These are phyloP conservation scores for Zoanthus solanderi DNA, from an alignment of 92 coral and sea anemone species.

Conservation along the genomic window DNA sequence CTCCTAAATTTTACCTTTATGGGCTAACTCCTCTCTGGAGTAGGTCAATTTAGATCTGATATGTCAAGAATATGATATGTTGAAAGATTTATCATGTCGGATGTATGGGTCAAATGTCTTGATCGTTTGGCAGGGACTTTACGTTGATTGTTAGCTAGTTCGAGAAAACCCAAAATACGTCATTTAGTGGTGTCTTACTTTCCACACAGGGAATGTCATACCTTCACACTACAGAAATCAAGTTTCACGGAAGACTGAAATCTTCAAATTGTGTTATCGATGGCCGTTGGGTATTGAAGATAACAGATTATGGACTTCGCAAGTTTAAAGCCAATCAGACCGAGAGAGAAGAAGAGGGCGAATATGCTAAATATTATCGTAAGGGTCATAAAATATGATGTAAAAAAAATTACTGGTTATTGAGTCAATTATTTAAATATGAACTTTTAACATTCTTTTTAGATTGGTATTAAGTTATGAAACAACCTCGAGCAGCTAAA, in stretches of 20 bases:
- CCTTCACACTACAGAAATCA: constrained; percentile 92
- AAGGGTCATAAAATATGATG: constrained; percentile 29
- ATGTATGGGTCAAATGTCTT: neutral
- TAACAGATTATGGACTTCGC: constrained; percentile 90
- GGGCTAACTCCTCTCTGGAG: too few relatives aligned
- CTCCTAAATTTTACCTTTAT: too few relatives aligned
- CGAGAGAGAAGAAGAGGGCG: constrained; percentile 75
- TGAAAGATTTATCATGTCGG: neutral
- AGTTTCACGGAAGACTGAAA: constrained; percentile 88
- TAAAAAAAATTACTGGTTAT: too few relatives aligned
- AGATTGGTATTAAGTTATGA: too few relatives aligned
- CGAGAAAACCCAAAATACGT: neutral
- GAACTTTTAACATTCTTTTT: too few relatives aligned
- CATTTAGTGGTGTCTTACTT: neutral
- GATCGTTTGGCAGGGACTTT: neutral
- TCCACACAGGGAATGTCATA: constrained; percentile 90
- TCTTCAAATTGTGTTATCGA: constrained; percentile 97
- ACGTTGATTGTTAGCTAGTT: neutral
- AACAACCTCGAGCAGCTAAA: too few relatives aligned
- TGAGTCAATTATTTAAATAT: too few relatives aligned
- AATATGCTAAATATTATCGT: constrained; percentile 85
- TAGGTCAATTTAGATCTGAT: too few relatives aligned
- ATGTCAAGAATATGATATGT: too few relatives aligned
- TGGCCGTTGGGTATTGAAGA: constrained; percentile 97
- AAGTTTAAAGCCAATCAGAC: constrained; percentile 87